Conservation (phyloP, 2,113 vertebrate genomes). For the Crocuta crocuta region DNA sequence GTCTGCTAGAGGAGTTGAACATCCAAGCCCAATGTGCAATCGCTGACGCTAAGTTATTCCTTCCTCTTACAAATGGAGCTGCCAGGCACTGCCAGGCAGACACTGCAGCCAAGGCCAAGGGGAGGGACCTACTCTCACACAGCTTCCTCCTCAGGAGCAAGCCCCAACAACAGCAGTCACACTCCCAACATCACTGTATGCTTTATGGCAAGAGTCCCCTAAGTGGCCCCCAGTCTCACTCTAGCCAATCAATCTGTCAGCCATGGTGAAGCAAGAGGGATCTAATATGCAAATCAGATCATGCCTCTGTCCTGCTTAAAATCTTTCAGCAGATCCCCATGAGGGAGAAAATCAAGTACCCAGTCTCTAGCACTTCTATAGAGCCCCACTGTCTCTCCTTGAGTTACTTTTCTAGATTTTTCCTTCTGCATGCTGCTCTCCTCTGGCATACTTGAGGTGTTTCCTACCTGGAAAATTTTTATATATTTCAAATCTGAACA, state of each 20-base stretch:
- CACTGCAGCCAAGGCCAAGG: rapidly evolving
- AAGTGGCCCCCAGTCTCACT: neutral
- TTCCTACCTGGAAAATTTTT: neutral
- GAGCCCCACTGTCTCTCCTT: neutral
- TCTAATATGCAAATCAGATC: neutral
- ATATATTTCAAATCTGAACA: neutral
- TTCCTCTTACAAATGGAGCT: neutral
- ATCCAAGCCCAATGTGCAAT: neutral
- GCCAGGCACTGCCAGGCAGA: too few relatives aligned
- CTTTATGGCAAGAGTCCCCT: neutral
- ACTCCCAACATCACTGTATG: neutral
- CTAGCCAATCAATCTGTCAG: neutral
- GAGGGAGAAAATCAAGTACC: neutral
- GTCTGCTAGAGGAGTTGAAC: slow-evolving; percentile 40
- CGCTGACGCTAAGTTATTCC: neutral
- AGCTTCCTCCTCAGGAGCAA: neutral
- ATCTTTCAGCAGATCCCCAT: neutral
- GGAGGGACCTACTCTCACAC: neutral
- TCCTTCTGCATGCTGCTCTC: neutral
- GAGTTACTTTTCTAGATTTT: neutral
- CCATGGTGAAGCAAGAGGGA: neutral
- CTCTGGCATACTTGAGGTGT: neutral
- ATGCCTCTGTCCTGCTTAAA: neutral
- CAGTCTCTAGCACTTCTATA: neutral
- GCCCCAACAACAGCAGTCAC: neutral